Evolutionary conservation across 2,888 invertebrate genomes (phyloP), one percentile per base, ranked within the genome.

Genomic region (Drosophila mimetica): DNA sequence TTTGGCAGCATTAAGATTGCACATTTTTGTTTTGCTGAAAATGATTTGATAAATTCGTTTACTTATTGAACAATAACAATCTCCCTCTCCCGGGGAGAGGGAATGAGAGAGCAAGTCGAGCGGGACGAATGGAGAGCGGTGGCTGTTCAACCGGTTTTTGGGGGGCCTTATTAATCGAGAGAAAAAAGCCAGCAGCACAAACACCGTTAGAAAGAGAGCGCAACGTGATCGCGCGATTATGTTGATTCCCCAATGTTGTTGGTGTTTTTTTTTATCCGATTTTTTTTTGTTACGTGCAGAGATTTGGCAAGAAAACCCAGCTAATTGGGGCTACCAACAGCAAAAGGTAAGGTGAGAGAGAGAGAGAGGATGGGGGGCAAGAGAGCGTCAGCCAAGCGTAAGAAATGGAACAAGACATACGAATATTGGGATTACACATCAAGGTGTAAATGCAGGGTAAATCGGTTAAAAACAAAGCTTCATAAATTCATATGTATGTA

Each of bases 131-230:
- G 25, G 11, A 39, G 39, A 39, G 44, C 11, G 30, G n/a, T n/a
- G 11, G 30, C 30, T 30, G 30, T 30, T 11, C 16, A 76, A 79
- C 79, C 74, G 84, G 86, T 82, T 44, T 86, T 67, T n/a, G n/a
- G n/a, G n/a, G 42, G 42, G 14, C 67, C 78, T 73, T 63, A 70
- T 77, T 70, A 70, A 80, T 74, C 60, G 53, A 46, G 30, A 16
- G 39, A 39, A 13, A 46, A 32, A 22, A 14, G 20, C 28, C 18
- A 32, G 9, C 42, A 30, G 57, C 46, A 47, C 72, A 83, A 84
- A 71, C 78, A 80, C 82, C 82, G 82, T 82, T 86, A 82, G 84
- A 63, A 46, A 59, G 55, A 57, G 72, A 74, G 66, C 74, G 18
- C 18, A 42, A 32, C 37, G 60, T 46, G 57, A 44, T 58, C 42